phyloP scores from a whole-genome alignment of 1,140 invertebrate species.

The Paraescarpia echinospica region DNA sequence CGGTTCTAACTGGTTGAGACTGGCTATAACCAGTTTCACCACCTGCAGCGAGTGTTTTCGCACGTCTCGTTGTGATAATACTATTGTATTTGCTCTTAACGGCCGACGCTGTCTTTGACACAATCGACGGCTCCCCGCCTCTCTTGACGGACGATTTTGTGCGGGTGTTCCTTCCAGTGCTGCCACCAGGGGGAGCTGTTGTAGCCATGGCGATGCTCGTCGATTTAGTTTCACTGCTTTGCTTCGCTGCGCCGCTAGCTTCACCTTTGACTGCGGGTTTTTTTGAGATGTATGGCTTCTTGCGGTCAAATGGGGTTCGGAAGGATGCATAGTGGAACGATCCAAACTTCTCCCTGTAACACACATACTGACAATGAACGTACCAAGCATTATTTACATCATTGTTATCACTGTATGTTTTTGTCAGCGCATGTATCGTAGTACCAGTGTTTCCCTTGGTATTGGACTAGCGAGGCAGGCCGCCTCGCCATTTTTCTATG shows the following conservation, averaged over 20 bases:
- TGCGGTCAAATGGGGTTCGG: constrained; percentile 71
- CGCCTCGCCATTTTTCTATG: too few species aligned
- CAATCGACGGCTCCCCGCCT: constrained; percentile 19
- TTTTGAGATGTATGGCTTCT: constrained; percentile 28
- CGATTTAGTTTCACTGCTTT: constrained; percentile 11
- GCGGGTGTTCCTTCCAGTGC: neutral
- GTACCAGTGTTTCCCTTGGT: too few species aligned
- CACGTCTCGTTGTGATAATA: constrained; percentile 37
- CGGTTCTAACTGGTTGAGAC: neutral
- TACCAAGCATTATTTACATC: too few species aligned
- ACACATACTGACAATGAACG: neutral
- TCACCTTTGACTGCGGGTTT: neutral
- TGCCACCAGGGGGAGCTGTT: neutral
- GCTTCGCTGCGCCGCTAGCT: neutral
- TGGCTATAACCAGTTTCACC: neutral
- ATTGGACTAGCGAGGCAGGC: too few species aligned
- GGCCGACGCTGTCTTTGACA: constrained; percentile 41
- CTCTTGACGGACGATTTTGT: neutral
- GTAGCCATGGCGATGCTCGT: neutral
- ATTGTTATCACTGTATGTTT: too few species aligned
- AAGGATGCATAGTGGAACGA: constrained; percentile 76
- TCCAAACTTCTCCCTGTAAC: constrained; percentile 68
- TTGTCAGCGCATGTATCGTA: too few species aligned
- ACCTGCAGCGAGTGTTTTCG: neutral
- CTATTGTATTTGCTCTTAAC: constrained; percentile 48